Conservation (phyloP, 2,113 vertebrate genomes). For the Dascyllus trimaculatus region DNA sequence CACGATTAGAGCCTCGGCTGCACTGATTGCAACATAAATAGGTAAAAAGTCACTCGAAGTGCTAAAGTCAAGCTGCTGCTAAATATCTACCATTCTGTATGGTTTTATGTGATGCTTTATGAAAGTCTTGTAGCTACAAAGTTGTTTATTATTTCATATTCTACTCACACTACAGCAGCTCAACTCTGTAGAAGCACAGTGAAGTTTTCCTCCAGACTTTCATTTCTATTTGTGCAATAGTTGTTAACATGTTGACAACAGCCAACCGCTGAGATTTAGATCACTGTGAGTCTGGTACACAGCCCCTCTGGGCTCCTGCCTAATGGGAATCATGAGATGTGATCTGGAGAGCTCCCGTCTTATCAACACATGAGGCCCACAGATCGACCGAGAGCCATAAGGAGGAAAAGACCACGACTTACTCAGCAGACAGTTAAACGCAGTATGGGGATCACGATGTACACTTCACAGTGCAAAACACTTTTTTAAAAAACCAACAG, state of each 20-base stretch:
- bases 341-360: slow-evolving; percentile 47
- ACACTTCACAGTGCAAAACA: slow-evolving; percentile 47
- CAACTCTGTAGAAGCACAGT: background rate
- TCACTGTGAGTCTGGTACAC: slow-evolving; percentile 10
- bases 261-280: slow-evolving; percentile 1
- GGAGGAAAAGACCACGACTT: slow-evolving; percentile 2
- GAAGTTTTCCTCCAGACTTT: background rate
- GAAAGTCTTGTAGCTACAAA: too few species aligned
- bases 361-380: slow-evolving; percentile 36
- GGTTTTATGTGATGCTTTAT: background rate
- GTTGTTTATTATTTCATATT: too few species aligned
- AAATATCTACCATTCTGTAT: background rate
- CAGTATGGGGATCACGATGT: background rate
- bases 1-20: slow-evolving; percentile 22
- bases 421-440: slow-evolving; percentile 16
- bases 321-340: slow-evolving; percentile 63
- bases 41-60: slow-evolving; percentile 3
- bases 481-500: slow-evolving; percentile 27
- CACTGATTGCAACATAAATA: slow-evolving; percentile 68
- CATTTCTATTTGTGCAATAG: background rate
- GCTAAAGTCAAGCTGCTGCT: background rate
- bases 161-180: too few species aligned
- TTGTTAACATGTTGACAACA: slow-evolving; percentile 27
- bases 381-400: slow-evolving; percentile 16
- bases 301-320: slow-evolving; percentile 31